Conservation (phyloP, 2,113 vertebrate genomes). For the Eudyptes chrysolophus region DNA sequence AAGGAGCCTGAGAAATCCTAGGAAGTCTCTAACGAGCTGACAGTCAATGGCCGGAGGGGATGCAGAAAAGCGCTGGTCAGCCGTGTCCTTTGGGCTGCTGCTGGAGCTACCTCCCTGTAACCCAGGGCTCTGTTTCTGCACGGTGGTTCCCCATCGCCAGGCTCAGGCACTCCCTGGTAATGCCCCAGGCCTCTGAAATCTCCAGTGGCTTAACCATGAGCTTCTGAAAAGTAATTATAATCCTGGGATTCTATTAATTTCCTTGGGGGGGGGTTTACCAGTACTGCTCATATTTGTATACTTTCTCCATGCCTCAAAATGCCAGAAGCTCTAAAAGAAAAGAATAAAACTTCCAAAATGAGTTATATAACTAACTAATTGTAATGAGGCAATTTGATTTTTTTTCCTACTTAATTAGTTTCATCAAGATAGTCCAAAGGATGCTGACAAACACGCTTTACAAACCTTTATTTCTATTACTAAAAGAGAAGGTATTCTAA, state of each 20-base stretch:
- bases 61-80: background rate
- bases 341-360: background rate
- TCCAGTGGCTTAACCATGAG: background rate
- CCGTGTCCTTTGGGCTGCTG: background rate
- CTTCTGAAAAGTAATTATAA: background rate
- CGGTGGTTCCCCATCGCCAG: fast-evolving
- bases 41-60: fast-evolving
- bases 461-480: background rate
- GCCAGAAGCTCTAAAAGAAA: background rate
- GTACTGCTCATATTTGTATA: background rate
- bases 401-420: background rate
- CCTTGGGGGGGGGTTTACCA: background rate
- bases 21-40: background rate
- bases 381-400: background rate
- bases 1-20: background rate
- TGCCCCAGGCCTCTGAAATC: background rate
- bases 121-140: background rate
- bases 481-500: background rate
- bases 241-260: background rate
- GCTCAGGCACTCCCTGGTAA: background rate
- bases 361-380: background rate
- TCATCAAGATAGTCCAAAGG: background rate
- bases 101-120: background rate
- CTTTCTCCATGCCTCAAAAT: background rate
- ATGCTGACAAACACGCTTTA: background rate